Evolutionary conservation across 2,113 vertebrate genomes (phyloP), one percentile per base, ranked within the genome.

Genomic region (Phyllopteryx taeniolatus): DNA sequence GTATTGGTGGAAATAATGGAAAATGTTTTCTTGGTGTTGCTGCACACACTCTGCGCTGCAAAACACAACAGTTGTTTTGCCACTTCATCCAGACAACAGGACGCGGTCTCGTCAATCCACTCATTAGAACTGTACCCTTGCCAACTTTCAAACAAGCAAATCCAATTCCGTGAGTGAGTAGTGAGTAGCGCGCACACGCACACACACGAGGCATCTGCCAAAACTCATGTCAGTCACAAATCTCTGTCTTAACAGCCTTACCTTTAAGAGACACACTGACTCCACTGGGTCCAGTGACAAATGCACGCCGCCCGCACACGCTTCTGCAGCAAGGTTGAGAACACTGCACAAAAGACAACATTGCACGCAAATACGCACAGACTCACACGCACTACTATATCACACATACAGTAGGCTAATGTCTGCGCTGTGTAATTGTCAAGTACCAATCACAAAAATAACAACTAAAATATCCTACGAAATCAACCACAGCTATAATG

Each of bases 241-340:
- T 92, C 87, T 89, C 54, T 51, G 70, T 80, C 77, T 81, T 83
- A 84, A 83, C 83, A 86, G 67, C 83, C 76, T 80, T 78, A 90
- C 84, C 86, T 90, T 87, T 82, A 71, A 68, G 83, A 92, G 91
- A 93, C 92, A 89, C 75, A 19, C 72, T 86, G 92, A 92, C 91
- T 91, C 91, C 92, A 20, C 61, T 71, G 61, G 72, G 14, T 51
- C 12, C 42, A 71, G 83, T 86, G 85, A 83, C 85, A 86, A 86
- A 89, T 39, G 65, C 80, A 80, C 82, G 72, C 79, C 83, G 71
- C 83, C 75, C 80, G 81, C 70, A 57, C 81, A 57, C 65, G 31
- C 19, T 42, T 73, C 57, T 19, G 17, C 31, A 72, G 15, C 68
- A 62, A 68, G 54, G 31, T 57, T 2, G 15, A 31, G 33, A 53